phyloP scores from a whole-genome alignment of 2,797 vertebrate species.

The Eulemur mongoz region DNA sequence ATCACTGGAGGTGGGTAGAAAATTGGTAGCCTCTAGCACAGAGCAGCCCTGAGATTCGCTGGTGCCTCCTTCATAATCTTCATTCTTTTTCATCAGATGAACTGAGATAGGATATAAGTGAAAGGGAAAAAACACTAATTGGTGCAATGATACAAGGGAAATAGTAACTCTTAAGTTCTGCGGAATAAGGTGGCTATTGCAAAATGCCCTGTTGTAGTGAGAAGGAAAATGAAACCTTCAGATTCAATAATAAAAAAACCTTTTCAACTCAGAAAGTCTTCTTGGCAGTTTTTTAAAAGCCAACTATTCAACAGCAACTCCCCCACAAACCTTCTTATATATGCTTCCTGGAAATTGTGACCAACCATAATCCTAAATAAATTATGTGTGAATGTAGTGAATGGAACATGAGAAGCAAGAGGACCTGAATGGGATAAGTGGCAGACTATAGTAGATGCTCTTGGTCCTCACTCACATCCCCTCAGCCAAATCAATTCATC shows the following conservation, averaged over 20 bases:
- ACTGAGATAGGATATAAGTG: background rate
- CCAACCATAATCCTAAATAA: background rate
- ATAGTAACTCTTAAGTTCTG: background rate
- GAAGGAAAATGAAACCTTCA: background rate
- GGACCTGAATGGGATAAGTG: too few relatives aligned
- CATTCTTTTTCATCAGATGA: background rate
- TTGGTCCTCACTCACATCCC: too few relatives aligned
- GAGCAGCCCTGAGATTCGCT: background rate
- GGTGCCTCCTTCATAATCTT: background rate
- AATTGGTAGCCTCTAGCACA: background rate
- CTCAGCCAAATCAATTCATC: background rate
- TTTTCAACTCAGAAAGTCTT: background rate
- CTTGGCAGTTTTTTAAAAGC: background rate
- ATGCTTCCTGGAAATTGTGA: background rate
- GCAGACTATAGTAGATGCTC: background rate
- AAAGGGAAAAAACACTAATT: accelerated
- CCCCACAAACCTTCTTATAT: background rate
- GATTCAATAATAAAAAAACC: background rate
- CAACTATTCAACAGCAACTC: background rate
- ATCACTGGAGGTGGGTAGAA: background rate
- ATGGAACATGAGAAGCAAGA: background rate
- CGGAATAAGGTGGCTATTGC: background rate
- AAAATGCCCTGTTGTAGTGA: background rate
- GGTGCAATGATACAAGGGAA: background rate
- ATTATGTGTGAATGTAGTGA: background rate